Base-by-base conservation (phyloP, 2,797 vertebrate species). In the Ceryle rudis region DNA sequence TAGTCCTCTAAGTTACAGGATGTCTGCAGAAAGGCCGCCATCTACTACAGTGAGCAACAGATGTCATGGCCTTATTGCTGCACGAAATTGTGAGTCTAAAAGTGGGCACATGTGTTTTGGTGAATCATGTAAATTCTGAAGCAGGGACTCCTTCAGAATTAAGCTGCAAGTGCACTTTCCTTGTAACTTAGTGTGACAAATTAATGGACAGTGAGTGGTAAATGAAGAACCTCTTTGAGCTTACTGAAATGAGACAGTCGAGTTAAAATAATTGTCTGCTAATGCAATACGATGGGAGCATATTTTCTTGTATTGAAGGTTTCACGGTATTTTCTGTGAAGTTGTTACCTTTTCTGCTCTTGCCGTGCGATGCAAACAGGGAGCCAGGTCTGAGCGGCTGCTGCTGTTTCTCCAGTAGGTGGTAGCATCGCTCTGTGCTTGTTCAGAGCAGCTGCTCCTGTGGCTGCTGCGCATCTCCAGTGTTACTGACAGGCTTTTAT, bases 341-440 rank as follows among this genome's bases (percentile, higher is more conserved):
- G 26, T 1, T 0, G 9, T 23, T 3, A 8, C 11, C 6, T 31
- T n/a, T 33, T 51, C n/a, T 35, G 39, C 25, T 18, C 11, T n/a
- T 39, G 7, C 26, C 31, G 29, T 21, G 41, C 4, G 15, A 3
- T 2, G 1, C 2, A 1, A 44, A 0, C 0, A 8, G 44, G 22
- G 25, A 65, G 20, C 3, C 9, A 2, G 4, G 1, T 11, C 8
- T 4, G n/a, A 54, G 83, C 0, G 11, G 33, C 84, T 85, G 73
- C 51, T 1, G 11, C 52, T 0, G 2, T 35, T 65, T 58, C 6
- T 52, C 95, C 98, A 97, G 95, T 42, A 98, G 98, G 94, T 98
- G 98, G 97, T 93, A 98, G 97, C 97, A 98, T 97, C 91, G 96
- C 95, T 95, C 98, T 94, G 97, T 42, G 80, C 66, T 89, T 95